Percentiles rank a stretch among this genome's conserved stretches.
Conservation (phyloP, 2,797 vertebrate species). For the Paratrypauchen microcephalus region DNA sequence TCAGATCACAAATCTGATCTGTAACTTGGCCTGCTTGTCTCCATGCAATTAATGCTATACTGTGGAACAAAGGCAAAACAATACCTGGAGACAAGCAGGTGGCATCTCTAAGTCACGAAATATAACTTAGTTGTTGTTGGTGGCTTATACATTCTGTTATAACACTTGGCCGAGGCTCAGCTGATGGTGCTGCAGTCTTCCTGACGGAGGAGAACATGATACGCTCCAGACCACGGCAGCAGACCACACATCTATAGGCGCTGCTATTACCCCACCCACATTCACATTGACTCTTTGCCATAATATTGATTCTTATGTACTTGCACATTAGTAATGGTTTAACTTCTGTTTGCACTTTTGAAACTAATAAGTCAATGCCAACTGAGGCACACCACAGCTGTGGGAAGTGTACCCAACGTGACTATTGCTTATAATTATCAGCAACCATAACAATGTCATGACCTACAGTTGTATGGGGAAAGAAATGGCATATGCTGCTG, state of each 20-base stretch:
- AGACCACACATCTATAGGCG: constrained; percentile 24
- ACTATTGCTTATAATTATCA: constrained; percentile 1
- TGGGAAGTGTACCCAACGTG: constrained; percentile 22
- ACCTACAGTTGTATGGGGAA: neutral
- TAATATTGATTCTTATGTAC: neutral
- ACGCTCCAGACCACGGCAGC: constrained; percentile 38
- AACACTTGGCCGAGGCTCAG: constrained; percentile 26
- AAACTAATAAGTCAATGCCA: constrained; percentile 3
- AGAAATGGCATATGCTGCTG: neutral
- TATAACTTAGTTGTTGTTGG: too few relatives aligned
- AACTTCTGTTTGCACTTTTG: neutral
- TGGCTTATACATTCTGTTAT: constrained; percentile 24
- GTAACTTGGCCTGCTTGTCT: too few relatives aligned
- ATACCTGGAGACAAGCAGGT: too few relatives aligned
- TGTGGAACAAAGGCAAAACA: too few relatives aligned
- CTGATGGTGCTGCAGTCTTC: constrained; percentile 49
- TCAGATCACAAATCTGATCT: too few relatives aligned
- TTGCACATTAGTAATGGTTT: neutral
- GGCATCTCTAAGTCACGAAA: too few relatives aligned
- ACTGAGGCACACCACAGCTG: neutral
- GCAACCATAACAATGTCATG: neutral
- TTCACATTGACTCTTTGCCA: constrained; percentile 5
- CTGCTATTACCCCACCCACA: constrained; percentile 19
- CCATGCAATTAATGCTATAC: too few relatives aligned
- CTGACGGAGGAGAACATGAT: constrained; percentile 74